Evolutionary conservation across 2,113 vertebrate species (phyloP).

Genomic region (Psittacara wagleri): DNA sequence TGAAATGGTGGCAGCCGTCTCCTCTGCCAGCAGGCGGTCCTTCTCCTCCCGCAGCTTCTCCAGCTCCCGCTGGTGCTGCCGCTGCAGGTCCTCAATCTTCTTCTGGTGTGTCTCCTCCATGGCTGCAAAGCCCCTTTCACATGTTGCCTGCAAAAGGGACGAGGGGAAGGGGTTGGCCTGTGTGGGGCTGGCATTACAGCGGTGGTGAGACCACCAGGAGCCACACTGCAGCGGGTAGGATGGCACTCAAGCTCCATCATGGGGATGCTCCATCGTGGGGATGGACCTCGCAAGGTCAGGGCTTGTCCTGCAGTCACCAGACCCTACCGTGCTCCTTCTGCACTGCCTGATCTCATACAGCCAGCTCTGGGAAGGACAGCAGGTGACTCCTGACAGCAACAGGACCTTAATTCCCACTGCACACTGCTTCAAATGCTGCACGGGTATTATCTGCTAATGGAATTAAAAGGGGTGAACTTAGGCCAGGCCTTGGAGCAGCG

Average conservation of each 20-base stretch:
- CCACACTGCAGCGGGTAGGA: accelerated
- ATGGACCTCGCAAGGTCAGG: neutral
- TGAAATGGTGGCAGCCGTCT: conserved; percentile 95
- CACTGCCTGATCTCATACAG: neutral
- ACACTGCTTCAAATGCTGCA: neutral
- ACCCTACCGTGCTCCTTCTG: neutral
- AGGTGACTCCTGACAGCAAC: neutral
- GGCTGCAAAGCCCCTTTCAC: conserved; percentile 93
- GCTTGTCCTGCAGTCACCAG: neutral
- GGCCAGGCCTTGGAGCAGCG: neutral
- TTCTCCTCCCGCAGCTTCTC: conserved; percentile 93
- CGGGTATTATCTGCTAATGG: neutral
- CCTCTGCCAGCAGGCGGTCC: conserved; percentile 92
- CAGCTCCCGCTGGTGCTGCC: conserved; percentile 95
- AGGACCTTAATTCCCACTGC: neutral
- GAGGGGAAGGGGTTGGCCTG: neutral
- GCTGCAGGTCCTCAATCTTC: conserved; percentile 92
- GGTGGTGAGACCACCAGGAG: neutral
- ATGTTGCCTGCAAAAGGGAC: conserved; percentile 84
- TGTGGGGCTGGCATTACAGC: accelerated
- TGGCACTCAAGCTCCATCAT: neutral
- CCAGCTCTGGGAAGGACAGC: neutral
- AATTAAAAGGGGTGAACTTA: neutral
- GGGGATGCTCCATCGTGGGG: neutral
- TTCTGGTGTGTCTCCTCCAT: conserved; percentile 99